These are phyloP conservation scores for Dallia pectoralis DNA, from an alignment of 2,797 vertebrate genomes.

Conservation along the genomic window DNA sequence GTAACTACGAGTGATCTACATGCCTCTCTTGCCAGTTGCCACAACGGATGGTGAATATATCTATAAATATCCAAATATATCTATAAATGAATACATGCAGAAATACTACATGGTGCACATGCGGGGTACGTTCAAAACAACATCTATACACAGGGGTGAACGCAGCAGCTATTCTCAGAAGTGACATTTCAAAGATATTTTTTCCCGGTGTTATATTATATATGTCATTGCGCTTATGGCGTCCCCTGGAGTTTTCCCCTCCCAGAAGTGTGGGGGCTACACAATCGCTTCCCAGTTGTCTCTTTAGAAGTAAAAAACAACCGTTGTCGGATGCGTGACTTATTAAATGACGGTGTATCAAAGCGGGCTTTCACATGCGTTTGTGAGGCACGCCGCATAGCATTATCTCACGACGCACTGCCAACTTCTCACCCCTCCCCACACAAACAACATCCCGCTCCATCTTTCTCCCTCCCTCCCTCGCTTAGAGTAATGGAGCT, in stretches of 20 bases:
- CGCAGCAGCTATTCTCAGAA: neutral
- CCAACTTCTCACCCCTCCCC: constrained; percentile 19
- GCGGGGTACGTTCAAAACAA: too few relatives aligned
- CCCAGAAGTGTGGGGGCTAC: constrained; percentile 11
- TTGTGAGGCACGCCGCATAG: constrained; percentile 22
- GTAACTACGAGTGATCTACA: too few relatives aligned
- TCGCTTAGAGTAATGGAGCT: constrained; percentile 32
- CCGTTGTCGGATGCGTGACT: constrained; percentile 30
- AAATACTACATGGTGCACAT: neutral
- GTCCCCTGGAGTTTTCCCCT: neutral
- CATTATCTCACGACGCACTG: constrained; percentile 23
- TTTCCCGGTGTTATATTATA: neutral
- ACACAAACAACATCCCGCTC: constrained; percentile 4
- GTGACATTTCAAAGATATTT: neutral
- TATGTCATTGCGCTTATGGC: neutral
- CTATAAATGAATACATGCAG: too few relatives aligned
- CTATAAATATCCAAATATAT: too few relatives aligned
- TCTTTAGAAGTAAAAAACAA: constrained; percentile 12
- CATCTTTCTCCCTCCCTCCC: constrained; percentile 14
- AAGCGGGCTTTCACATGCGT: constrained; percentile 24
- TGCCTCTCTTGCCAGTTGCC: too few relatives aligned
- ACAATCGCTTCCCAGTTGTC: constrained; percentile 39
- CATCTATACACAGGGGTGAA: neutral
- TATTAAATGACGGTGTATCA: constrained; percentile 42
- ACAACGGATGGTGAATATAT: too few relatives aligned